These are phyloP conservation scores for Esperia sulphurella DNA, from an alignment of 2,888 invertebrate genomes.

Conservation along the genomic window DNA sequence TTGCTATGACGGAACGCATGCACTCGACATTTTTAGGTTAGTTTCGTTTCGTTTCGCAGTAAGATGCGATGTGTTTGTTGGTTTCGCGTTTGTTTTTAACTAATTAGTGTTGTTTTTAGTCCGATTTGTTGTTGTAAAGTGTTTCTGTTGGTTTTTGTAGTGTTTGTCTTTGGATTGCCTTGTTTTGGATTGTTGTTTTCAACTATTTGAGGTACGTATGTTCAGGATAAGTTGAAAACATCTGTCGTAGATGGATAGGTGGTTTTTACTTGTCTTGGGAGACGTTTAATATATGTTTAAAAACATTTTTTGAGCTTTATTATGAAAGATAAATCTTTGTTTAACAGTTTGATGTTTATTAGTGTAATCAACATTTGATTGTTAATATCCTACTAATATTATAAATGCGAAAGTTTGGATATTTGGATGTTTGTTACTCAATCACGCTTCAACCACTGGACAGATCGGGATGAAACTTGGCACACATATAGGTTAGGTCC, in stretches of 20 bases:
- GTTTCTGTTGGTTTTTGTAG: slow-evolving; percentile 1
- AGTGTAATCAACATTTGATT: too few relatives aligned
- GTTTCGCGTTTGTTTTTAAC: slow-evolving; percentile 27
- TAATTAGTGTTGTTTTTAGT: slow-evolving; percentile 15
- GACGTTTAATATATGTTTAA: too few relatives aligned
- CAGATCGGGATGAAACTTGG: too few relatives aligned
- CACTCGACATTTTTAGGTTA: slow-evolving; percentile 62
- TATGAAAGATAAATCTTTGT: too few relatives aligned
- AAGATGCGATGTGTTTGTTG: slow-evolving; percentile 33
- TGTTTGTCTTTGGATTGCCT: slow-evolving; percentile 10
- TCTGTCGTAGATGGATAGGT: not conserved
- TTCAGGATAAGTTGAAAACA: not conserved
- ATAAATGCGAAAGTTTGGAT: too few relatives aligned
- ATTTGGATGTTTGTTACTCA: too few relatives aligned
- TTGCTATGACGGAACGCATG: slow-evolving; percentile 37
- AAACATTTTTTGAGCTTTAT: too few relatives aligned
- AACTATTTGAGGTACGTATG: not conserved
- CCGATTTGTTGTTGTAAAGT: slow-evolving; percentile 4
- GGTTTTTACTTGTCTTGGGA: too few relatives aligned
- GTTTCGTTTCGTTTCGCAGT: slow-evolving; percentile 50
- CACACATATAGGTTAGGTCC: too few relatives aligned
- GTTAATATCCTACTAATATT: too few relatives aligned
- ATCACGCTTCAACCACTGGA: too few relatives aligned
- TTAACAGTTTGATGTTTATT: too few relatives aligned
- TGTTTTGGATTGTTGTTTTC: slow-evolving; percentile 2